Percentiles rank a stretch among this genome's conserved stretches.
Evolutionary conservation across 2,888 invertebrate genomes (phyloP).

Genomic region (Tinea pellionella): DNA sequence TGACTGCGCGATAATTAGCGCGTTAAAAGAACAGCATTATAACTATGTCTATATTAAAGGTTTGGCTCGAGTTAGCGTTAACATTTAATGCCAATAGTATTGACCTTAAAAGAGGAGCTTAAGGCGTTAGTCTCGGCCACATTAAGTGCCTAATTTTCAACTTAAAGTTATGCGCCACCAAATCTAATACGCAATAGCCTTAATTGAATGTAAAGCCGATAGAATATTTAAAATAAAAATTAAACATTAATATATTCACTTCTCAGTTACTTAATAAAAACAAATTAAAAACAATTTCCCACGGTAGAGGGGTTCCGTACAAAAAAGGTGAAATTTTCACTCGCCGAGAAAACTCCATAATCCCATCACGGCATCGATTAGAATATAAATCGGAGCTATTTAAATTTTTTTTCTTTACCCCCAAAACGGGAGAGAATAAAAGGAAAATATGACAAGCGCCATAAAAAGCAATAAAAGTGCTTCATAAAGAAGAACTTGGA

Average conservation of each 20-base stretch:
- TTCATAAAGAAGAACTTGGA: constrained; percentile 36
- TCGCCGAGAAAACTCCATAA: constrained; percentile 20
- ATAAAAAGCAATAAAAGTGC: constrained; percentile 53
- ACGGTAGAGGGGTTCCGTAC: constrained; percentile 1
- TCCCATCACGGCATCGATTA: constrained; percentile 49
- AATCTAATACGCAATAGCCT: too few species aligned
- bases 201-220: too few species aligned
- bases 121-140: too few species aligned
- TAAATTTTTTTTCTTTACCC: constrained; percentile 36
- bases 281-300: constrained; percentile 8
- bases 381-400: constrained; percentile 57
- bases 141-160: too few species aligned
- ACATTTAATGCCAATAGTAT: too few species aligned
- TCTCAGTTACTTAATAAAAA: neutral
- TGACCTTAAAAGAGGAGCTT: too few species aligned
- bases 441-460: constrained; percentile 46
- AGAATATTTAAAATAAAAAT: neutral
- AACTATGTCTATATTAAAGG: too few species aligned
- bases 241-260: neutral
- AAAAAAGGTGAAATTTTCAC: neutral
- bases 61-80: too few species aligned
- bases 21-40: too few species aligned
- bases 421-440: constrained; percentile 10
- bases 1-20: too few species aligned
- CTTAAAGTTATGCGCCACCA: too few species aligned